These are phyloP conservation scores for Mus pahari DNA, from an alignment of 2,113 vertebrate genomes.

Conservation along the genomic window DNA sequence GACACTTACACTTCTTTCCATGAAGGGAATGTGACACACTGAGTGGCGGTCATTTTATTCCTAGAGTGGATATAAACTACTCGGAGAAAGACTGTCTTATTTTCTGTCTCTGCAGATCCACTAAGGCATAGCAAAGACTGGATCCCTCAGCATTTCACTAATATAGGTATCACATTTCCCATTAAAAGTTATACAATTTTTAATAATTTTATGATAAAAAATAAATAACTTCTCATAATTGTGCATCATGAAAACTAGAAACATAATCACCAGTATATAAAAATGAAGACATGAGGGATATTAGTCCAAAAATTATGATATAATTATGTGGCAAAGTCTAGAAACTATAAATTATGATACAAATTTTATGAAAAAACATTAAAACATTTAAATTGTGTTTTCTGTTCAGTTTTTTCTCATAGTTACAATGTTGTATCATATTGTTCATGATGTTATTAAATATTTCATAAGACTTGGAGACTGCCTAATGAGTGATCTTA, in stretches of 20 bases:
- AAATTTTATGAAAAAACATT: background rate
- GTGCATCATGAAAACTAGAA: constrained; percentile 15
- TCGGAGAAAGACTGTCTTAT: background rate
- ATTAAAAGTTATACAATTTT: background rate
- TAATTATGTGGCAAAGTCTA: background rate
- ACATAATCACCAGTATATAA: background rate
- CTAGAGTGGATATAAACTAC: background rate
- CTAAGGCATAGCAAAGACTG: background rate
- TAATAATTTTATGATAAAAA: background rate
- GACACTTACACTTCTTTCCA: background rate
- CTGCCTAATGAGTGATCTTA: background rate
- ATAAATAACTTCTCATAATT: background rate
- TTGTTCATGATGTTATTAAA: background rate
- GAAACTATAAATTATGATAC: background rate
- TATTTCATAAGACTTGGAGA: background rate
- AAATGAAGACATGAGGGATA: background rate
- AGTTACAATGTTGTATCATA: background rate
- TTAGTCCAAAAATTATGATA: background rate
- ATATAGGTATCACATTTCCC: background rate
- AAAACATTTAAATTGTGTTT: background rate
- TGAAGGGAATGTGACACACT: background rate
- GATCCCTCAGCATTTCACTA: background rate
- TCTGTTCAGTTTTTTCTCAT: background rate
- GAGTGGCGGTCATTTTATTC: background rate
- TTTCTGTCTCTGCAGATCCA: background rate